phyloP scores from a whole-genome alignment of 2,797 vertebrate species.

The Rhinoraja longicauda region DNA sequence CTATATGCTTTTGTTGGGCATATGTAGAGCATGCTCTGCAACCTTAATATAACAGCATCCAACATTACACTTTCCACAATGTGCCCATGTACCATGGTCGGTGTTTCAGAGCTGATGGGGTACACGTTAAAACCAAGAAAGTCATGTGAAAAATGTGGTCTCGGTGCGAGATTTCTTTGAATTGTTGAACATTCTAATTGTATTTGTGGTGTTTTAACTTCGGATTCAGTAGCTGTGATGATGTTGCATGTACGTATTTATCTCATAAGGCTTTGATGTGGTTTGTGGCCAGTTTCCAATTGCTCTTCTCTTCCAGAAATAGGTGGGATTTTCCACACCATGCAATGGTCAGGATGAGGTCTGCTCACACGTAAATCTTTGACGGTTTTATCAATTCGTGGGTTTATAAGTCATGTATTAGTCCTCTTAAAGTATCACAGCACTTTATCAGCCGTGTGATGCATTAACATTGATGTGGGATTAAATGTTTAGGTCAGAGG shows the following conservation, averaged over 20 bases:
- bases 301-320: constrained; percentile 16
- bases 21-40: no score
- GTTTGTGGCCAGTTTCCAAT: background rate
- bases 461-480: background rate
- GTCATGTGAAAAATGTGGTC: background rate
- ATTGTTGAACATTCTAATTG: background rate
- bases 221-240: background rate
- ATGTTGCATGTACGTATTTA: background rate
- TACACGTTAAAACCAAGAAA: no score
- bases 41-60: no score
- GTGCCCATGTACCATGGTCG: no score
- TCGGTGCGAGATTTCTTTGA: background rate
- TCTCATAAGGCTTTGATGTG: background rate
- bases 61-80: no score
- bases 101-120: no score
- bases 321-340: background rate
- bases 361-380: background rate
- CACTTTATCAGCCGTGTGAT: background rate
- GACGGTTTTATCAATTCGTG: background rate
- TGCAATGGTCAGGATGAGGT: background rate
- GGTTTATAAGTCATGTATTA: background rate
- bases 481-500: background rate
- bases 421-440: background rate
- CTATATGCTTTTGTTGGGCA: no score
- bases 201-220: background rate